Conservation (phyloP, 2,797 vertebrate genomes). For the Nyctalus aviator region DNA sequence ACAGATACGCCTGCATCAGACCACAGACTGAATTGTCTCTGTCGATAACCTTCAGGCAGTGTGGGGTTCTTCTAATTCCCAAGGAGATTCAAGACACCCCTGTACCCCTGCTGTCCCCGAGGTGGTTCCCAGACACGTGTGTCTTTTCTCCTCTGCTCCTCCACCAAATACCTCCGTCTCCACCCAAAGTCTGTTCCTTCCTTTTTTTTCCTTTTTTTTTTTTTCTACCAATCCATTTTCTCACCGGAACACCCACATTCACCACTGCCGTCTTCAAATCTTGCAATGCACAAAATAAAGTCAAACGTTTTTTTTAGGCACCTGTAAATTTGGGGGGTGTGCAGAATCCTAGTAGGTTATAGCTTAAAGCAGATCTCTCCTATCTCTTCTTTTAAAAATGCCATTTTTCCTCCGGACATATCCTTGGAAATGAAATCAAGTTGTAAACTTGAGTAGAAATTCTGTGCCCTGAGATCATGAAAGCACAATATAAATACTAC, state of each 20-base stretch:
- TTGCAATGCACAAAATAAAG: not conserved
- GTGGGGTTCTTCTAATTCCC: not conserved
- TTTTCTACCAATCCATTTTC: not conserved
- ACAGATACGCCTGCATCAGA: not conserved
- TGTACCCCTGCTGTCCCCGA: accelerated
- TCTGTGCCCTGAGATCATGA: not conserved
- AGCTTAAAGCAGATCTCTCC: not conserved
- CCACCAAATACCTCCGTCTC: not conserved
- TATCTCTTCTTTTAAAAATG: conserved; percentile 20
- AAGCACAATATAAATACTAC: not conserved
- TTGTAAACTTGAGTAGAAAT: conserved; percentile 32
- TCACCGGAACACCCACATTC: not conserved
- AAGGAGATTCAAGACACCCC: not conserved
- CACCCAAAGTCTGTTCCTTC: not conserved
- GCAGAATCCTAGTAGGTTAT: not conserved
- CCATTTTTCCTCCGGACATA: not conserved
- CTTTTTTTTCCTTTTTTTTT: not conserved
- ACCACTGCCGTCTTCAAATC: not conserved
- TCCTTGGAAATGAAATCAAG: conserved; percentile 29
- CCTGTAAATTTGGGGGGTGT: not conserved
- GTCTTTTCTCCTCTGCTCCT: not conserved
- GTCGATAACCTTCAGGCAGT: not conserved
- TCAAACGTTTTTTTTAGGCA: not conserved
- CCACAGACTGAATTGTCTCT: accelerated
- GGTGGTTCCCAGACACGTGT: not conserved